Percentiles rank a stretch among this genome's conserved stretches.
phyloP scores from a whole-genome alignment of 2,113 vertebrate species.

The Natator depressus region DNA sequence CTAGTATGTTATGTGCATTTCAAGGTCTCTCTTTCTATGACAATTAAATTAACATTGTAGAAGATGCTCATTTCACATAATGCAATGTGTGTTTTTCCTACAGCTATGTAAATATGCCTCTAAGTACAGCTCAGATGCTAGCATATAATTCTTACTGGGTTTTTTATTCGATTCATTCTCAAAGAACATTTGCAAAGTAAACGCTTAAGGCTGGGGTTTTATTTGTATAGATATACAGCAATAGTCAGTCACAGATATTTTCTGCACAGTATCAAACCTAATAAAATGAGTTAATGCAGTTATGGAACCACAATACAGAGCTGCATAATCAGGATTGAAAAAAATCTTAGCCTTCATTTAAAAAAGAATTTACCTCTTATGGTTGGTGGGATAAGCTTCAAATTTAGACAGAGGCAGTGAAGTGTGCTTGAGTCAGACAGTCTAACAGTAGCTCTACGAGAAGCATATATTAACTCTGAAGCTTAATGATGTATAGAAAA shows the following conservation, averaged over 20 bases:
- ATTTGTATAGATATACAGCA: neutral
- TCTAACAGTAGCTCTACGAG: neutral
- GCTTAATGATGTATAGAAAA: constrained; percentile 30
- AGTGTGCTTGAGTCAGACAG: neutral
- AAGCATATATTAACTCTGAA: constrained; percentile 32
- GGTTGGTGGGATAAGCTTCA: constrained; percentile 45
- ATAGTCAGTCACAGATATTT: neutral
- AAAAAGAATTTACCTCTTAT: constrained; percentile 37
- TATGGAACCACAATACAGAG: constrained; percentile 9
- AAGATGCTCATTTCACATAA: neutral
- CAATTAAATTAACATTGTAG: neutral
- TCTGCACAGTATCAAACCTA: neutral
- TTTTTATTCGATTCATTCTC: neutral
- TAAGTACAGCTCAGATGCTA: neutral
- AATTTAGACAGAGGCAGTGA: neutral
- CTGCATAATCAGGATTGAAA: constrained; percentile 1
- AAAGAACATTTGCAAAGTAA: constrained; percentile 7
- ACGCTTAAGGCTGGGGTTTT: neutral
- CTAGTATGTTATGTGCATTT: neutral
- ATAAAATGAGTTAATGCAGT: constrained; percentile 10
- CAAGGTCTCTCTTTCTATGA: neutral
- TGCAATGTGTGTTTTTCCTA: neutral
- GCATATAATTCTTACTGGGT: neutral
- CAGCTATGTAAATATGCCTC: neutral
- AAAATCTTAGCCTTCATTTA: constrained; percentile 28